Conservation (phyloP, 2,797 vertebrate genomes). For the Sebastes diaconus region DNA sequence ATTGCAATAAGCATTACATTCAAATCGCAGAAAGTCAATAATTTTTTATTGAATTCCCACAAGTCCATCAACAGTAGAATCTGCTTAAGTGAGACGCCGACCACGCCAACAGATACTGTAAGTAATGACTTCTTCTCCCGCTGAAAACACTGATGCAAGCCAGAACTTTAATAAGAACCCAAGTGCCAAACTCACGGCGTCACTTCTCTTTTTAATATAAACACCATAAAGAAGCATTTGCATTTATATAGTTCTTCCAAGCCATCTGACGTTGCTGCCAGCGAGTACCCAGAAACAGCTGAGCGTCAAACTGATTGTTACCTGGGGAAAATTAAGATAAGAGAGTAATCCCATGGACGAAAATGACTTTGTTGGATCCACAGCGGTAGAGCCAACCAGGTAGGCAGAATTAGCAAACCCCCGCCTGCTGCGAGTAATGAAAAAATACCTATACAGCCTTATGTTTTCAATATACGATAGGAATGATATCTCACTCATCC, state of each 20-base stretch:
- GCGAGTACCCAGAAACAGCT: slow-evolving; percentile 71
- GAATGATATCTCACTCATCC: slow-evolving; percentile 44
- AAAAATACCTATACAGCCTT: slow-evolving; percentile 48
- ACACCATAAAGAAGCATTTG: slow-evolving; percentile 84
- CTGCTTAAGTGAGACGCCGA: slow-evolving; percentile 50
- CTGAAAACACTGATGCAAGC: slow-evolving; percentile 58
- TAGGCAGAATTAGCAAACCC: slow-evolving; percentile 68
- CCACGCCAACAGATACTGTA: slow-evolving; percentile 51
- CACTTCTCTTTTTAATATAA: slow-evolving; percentile 79
- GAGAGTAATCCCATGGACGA: slow-evolving; percentile 77
- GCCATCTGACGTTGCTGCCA: slow-evolving; percentile 63
- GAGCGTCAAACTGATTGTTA: slow-evolving; percentile 79
- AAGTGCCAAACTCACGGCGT: slow-evolving; percentile 53
- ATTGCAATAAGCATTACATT: slow-evolving; percentile 47
- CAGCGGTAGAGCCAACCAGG: slow-evolving; percentile 51
- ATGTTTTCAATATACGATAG: slow-evolving; percentile 53
- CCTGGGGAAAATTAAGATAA: slow-evolving; percentile 85
- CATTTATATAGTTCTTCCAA: slow-evolving; percentile 86
- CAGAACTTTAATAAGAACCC: slow-evolving; percentile 72
- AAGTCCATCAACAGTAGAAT: slow-evolving; percentile 58
- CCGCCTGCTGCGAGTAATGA: slow-evolving; percentile 49
- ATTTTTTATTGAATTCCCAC: slow-evolving; percentile 50
- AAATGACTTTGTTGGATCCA: slow-evolving; percentile 76
- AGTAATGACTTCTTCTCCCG: slow-evolving; percentile 73
- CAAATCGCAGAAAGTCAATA: slow-evolving; percentile 52